A percentile compares a stretch with the other conserved stretches of the same genome.
Conservation (phyloP, 2,113 vertebrate genomes). For the Pardalotus punctatus region DNA sequence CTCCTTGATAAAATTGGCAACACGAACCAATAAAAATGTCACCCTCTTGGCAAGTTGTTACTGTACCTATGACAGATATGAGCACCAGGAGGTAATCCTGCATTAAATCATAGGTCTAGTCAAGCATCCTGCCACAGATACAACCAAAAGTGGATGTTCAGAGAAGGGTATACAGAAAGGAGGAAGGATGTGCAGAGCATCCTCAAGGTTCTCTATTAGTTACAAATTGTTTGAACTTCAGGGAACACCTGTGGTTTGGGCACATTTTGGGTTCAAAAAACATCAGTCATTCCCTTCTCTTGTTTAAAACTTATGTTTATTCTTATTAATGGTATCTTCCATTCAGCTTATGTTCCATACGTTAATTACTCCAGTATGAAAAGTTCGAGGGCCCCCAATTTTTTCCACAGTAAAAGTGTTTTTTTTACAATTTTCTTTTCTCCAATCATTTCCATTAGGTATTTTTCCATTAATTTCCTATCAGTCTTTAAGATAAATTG, state of each 20-base stretch:
- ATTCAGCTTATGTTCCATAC: neutral
- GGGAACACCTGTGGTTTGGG: neutral
- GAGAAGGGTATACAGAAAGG: neutral
- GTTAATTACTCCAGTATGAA: neutral
- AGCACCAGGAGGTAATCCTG: neutral
- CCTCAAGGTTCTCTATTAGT: neutral
- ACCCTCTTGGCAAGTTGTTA: neutral
- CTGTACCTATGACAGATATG: neutral
- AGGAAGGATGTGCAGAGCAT: neutral
- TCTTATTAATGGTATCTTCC: neutral
- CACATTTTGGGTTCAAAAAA: neutral
- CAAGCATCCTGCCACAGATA: neutral
- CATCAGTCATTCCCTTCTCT: neutral
- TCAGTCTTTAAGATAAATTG: neutral
- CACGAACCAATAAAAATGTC: neutral
- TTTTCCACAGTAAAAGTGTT: neutral
- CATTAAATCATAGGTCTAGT: neutral
- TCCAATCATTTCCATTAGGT: neutral
- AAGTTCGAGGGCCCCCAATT: neutral
- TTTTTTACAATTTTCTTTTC: neutral
- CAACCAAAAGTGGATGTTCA: neutral
- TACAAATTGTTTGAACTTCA: neutral
- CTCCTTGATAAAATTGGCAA: neutral
- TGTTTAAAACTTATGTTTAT: neutral
- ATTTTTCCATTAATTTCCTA: neutral